Conservation (phyloP, 2,113 vertebrate genomes). For the Calonectris borealis region DNA sequence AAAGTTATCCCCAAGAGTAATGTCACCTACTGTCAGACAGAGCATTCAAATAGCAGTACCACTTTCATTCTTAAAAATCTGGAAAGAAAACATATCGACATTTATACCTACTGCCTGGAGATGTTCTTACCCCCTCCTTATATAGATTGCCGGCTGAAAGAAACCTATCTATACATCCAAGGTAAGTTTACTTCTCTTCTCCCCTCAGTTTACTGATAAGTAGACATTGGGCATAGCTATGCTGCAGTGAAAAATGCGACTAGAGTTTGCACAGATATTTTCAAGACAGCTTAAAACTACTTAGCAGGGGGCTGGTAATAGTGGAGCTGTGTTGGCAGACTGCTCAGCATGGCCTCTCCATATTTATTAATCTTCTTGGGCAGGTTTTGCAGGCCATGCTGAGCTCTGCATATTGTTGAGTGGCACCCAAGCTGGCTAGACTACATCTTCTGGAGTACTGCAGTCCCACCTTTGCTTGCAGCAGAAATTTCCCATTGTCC, state of each 20-base stretch:
- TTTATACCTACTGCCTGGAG: conserved; percentile 67
- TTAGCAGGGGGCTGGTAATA: not conserved
- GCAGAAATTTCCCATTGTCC: not conserved
- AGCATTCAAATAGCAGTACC: conserved; percentile 46
- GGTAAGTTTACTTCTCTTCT: conserved; percentile 67
- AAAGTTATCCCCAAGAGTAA: not conserved
- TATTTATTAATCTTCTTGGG: not conserved
- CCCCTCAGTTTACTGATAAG: not conserved
- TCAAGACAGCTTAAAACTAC: not conserved
- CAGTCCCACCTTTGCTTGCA: not conserved
- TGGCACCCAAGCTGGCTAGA: not conserved
- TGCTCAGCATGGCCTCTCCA: not conserved
- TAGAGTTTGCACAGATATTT: not conserved
- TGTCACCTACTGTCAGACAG: conserved; percentile 51
- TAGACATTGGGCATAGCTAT: not conserved
- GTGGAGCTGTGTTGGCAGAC: not conserved
- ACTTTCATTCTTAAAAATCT: conserved; percentile 71
- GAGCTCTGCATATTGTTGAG: not conserved
- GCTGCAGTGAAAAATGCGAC: not conserved
- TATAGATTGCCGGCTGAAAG: not conserved
- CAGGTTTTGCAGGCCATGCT: not conserved
- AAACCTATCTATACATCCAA: conserved; percentile 70
- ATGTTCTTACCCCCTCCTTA: conserved; percentile 74
- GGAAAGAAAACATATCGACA: conserved; percentile 54
- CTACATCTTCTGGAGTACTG: not conserved